A percentile compares a stretch with the other conserved stretches of the same genome.
Conservation (phyloP, 2,888 invertebrate species). For the Heterodera filipjevi region DNA sequence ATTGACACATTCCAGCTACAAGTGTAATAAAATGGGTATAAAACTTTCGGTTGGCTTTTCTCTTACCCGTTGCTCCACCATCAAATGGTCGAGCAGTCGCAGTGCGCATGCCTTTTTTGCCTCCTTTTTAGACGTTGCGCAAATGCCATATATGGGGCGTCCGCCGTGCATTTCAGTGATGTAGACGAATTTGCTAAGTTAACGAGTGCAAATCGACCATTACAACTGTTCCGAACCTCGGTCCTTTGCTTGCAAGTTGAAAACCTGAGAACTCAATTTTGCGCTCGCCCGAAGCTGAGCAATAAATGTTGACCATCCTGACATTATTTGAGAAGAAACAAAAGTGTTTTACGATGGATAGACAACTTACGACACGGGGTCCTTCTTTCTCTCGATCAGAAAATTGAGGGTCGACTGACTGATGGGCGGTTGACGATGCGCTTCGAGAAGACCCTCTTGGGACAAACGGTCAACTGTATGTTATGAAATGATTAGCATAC, state of each 20-base stretch:
- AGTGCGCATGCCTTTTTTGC: constrained; percentile 29
- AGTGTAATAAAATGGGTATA: background rate
- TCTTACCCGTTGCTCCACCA: constrained; percentile 22
- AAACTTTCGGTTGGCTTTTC: too few species aligned
- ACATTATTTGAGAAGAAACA: background rate
- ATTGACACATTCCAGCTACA: constrained; percentile 23
- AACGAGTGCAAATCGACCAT: background rate
- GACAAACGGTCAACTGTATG: constrained; percentile 15
- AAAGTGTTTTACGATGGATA: background rate
- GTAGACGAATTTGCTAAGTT: constrained; percentile 33
- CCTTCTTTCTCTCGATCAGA: constrained; percentile 25
- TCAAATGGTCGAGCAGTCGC: constrained; percentile 29
- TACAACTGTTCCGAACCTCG: constrained; percentile 11
- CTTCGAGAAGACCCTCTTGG: constrained; percentile 7
- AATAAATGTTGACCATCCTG: constrained; percentile 25
- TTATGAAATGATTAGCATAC: background rate
- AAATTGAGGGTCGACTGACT: constrained; percentile 23
- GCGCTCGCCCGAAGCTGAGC: background rate
- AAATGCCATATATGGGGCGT: constrained; percentile 29
- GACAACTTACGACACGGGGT: constrained; percentile 3
- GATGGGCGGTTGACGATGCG: constrained; percentile 23
- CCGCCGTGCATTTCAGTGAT: constrained; percentile 30
- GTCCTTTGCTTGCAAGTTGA: constrained; percentile 28
- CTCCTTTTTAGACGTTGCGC: constrained; percentile 31
- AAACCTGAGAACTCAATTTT: constrained; percentile 29